phyloP scores from a whole-genome alignment of 2,113 vertebrate species.

The Tragelaphus buxtoni region DNA sequence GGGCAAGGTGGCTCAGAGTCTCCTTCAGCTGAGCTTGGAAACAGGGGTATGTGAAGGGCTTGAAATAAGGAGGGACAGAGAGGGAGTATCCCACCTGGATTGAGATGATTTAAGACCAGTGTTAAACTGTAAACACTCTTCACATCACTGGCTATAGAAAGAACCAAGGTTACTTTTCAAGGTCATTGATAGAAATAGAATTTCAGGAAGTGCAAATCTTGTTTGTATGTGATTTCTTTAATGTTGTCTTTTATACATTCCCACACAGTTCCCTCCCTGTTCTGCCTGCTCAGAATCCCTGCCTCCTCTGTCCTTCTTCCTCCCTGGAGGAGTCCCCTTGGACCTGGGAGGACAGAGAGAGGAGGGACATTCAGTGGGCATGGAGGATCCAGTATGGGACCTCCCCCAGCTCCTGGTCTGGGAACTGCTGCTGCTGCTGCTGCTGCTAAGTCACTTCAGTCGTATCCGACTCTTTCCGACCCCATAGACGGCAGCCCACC shows the following conservation, averaged over 20 bases:
- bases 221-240: not conserved
- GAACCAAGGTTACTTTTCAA: not conserved
- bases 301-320: not conserved
- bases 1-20: not conserved
- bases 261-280: not conserved
- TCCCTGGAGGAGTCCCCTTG: not conserved
- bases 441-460: too few relatives aligned
- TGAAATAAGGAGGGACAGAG: not conserved
- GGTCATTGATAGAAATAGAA: not conserved
- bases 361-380: not conserved
- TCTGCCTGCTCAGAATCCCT: not conserved
- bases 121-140: not conserved
- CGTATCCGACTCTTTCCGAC: too few relatives aligned
- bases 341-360: not conserved
- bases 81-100: not conserved
- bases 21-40: not conserved
- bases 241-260: not conserved
- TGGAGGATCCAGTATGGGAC: not conserved
- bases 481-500: too few relatives aligned
- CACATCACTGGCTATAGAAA: not conserved
- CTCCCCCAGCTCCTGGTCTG: rapidly evolving
- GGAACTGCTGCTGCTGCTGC: too few relatives aligned
- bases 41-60: not conserved
- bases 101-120: not conserved
- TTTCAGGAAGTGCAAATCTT: not conserved